Evolutionary conservation across 2,113 vertebrate species (phyloP), one percentile per base, ranked within the genome.

Genomic region (Larimichthys crocea): DNA sequence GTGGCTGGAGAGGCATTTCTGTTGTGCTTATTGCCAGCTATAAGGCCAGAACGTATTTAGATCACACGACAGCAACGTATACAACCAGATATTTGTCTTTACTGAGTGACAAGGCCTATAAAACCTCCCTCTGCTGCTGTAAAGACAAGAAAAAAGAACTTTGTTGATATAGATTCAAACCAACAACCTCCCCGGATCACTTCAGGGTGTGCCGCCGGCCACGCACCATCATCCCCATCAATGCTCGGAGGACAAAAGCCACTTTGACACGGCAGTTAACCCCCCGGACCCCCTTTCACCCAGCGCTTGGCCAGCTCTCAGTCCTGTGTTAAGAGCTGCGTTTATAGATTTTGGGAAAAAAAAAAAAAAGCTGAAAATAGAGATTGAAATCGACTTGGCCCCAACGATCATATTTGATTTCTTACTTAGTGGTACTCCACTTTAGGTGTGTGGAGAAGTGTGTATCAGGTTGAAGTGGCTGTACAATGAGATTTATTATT

Each of bases 1-100:
- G 78, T 69, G 89, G 90, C 89, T 89, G 81, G 70, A 91, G 87
- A 92, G 76, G 86, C 89, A 61, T 85, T 79, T 83, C 76, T 86
- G 66, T 84, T 67, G 80, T 62, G 73, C 31, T 86, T 80, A 71
- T 85, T 91, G 77, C 83, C 73, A 76, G 74, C 83, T 86, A 76
- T 69, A 68, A 60, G 76, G 77, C 81, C 84, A 0, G 9, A 70
- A 81, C 65, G 79, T 72, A 76, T 85, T 79, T 82, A 76, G 86
- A 87, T 91, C 79, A 35, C 6, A 71, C 71, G 46, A 44, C 84
- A 76, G 75, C 74, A 35, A 84, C 40, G 16, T 88, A 83, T 50
- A 81, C 65, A 77, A 75, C 40, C 24, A 63, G 5, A 83, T 62
- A 26, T 83, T 76, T 82, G 69, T 85, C 66, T 79, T 71, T 29